Evolutionary conservation across 2,797 vertebrate genomes (phyloP).

Genomic region (Phylloscopus collybita): DNA sequence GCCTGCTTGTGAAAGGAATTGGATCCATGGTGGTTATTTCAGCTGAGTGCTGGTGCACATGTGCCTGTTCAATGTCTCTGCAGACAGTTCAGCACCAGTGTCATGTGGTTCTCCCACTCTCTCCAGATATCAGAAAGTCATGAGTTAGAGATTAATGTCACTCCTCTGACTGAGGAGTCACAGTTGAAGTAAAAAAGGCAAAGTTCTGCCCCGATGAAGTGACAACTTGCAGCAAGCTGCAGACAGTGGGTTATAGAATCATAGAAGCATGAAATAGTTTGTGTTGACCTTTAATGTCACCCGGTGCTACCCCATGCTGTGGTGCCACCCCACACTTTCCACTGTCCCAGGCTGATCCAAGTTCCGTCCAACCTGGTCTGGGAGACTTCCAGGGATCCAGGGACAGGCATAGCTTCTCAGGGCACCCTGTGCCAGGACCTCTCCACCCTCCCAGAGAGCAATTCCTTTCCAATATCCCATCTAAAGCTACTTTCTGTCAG

Average conservation of each 20-base stretch:
- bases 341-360: neutral
- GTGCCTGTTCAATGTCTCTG: neutral
- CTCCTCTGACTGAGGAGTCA: neutral
- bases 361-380: neutral
- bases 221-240: neutral
- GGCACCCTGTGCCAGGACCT: neutral
- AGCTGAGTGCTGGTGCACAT: neutral
- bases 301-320: rapidly evolving
- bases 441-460: neutral
- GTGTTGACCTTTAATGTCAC: neutral
- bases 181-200: neutral
- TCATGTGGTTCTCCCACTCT: neutral
- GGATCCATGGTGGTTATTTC: neutral
- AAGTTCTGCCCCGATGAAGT: rapidly evolving
- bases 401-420: neutral
- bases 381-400: neutral
- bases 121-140: neutral
- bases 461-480: rapidly evolving
- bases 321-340: neutral
- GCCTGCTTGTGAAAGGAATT: neutral
- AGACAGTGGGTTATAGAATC: neutral
- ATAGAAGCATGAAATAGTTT: no score
- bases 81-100: neutral
- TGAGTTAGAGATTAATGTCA: neutral
- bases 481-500: rapidly evolving